Percentiles rank a stretch among this genome's conserved stretches.
These are phyloP conservation scores for Eudyptes chrysolophus DNA, from an alignment of 2,113 vertebrate species.

Conservation along the genomic window DNA sequence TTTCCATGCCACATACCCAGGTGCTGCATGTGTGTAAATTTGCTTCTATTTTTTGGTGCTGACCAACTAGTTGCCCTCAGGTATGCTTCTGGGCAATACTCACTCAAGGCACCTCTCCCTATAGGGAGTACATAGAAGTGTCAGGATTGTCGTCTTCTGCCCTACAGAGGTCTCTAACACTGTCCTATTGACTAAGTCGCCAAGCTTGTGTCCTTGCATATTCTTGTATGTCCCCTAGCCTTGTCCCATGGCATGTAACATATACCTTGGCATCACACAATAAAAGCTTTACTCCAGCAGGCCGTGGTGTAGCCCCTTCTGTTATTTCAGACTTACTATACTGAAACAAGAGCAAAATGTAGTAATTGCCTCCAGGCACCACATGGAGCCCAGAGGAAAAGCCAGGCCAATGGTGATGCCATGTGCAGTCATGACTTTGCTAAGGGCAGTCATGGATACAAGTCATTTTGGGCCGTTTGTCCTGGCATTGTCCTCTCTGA, in stretches of 20 bases:
- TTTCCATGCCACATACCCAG: not conserved
- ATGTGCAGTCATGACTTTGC: not conserved
- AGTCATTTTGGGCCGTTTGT: not conserved
- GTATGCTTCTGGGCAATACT: not conserved
- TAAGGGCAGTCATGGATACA: not conserved
- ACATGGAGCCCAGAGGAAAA: not conserved
- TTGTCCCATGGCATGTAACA: not conserved
- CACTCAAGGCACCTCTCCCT: not conserved
- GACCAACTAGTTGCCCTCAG: not conserved
- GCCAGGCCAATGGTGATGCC: not conserved
- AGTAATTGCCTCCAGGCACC: not conserved
- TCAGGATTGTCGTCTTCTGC: not conserved
- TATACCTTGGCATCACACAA: not conserved
- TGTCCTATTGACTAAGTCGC: not conserved
- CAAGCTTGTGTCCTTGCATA: not conserved
- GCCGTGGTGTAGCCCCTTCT: fast-evolving
- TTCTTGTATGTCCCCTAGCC: not conserved
- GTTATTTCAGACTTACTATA: not conserved
- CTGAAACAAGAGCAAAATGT: not conserved
- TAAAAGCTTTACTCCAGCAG: not conserved
- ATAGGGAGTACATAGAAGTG: not conserved
- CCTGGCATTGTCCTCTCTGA: not conserved
- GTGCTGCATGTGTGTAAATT: not conserved
- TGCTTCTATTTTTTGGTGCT: not conserved
- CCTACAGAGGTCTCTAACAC: not conserved